Percentiles rank a stretch among this genome's conserved stretches.
These are phyloP conservation scores for Solenopsis fugax DNA, from an alignment of 1,140 invertebrate species.

Conservation along the genomic window DNA sequence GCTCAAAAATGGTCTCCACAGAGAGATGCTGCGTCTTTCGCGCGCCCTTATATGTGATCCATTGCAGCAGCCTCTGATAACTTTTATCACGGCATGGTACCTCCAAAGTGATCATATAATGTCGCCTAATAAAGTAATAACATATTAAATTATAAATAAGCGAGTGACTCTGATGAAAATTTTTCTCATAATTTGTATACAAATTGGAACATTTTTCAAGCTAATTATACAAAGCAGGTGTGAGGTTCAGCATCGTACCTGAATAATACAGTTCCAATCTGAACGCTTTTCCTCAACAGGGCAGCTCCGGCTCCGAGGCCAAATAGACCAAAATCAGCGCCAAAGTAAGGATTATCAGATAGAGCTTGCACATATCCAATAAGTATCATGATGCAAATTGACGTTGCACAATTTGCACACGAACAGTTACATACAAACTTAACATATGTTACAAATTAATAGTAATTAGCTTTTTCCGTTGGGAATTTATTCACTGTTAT, in stretches of 20 bases:
- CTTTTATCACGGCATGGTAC: constrained; percentile 98
- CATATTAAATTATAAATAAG: background rate
- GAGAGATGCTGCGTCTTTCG: constrained; percentile 96
- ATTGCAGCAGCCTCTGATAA: constrained; percentile 97
- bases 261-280: constrained; percentile 93
- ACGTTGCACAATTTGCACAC: background rate
- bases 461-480: background rate
- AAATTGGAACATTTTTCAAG: no score
- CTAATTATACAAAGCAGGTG: background rate
- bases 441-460: background rate
- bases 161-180: no score
- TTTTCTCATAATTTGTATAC: no score
- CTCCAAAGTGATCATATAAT: constrained; percentile 98
- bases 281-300: constrained; percentile 93
- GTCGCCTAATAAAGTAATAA: constrained; percentile 87
- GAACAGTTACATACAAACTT: constrained; percentile 2
- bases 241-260: constrained; percentile 73
- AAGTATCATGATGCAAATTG: constrained; percentile 88
- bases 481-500: background rate
- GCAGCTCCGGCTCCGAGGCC: constrained; percentile 97
- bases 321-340: constrained; percentile 98
- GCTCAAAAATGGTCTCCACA: constrained; percentile 97
- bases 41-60: constrained; percentile 95
- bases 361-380: constrained; percentile 92
- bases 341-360: constrained; percentile 98